These are phyloP conservation scores for Ptilonorhynchus violaceus DNA, from an alignment of 2,113 vertebrate genomes.

Conservation along the genomic window DNA sequence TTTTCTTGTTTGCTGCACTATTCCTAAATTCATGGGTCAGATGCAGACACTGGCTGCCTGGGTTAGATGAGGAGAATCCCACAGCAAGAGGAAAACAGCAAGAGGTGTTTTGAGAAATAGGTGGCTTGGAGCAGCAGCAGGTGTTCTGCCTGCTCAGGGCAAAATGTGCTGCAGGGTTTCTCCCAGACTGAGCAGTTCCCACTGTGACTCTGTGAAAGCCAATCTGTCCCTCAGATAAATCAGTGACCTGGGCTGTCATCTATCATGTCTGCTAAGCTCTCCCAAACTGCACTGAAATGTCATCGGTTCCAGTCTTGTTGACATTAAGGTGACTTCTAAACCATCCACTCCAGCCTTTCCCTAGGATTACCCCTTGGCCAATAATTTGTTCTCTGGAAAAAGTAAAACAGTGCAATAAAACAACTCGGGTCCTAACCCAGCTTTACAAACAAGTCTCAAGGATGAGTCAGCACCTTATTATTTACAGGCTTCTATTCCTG, in stretches of 20 bases:
- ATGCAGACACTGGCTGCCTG: neutral
- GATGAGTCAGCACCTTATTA: conserved; percentile 30
- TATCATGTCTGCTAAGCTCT: neutral
- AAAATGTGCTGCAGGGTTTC: neutral
- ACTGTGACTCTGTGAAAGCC: neutral
- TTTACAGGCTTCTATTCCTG: conserved; percentile 42
- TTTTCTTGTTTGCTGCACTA: neutral
- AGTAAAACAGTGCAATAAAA: neutral
- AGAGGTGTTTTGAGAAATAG: neutral
- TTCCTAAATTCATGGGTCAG: neutral
- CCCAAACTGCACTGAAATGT: neutral
- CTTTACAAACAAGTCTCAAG: neutral
- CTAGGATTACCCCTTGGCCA: neutral
- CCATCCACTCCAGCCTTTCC: neutral
- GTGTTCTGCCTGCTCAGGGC: neutral
- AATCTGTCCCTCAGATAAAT: neutral
- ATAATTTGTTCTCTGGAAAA: neutral
- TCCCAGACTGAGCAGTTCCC: neutral
- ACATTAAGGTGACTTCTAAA: neutral
- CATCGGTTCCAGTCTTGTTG: neutral
- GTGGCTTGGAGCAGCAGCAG: neutral
- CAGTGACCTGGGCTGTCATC: neutral
- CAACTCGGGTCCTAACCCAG: neutral
- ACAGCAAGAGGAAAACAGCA: neutral
- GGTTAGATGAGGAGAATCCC: neutral